Conservation (phyloP, 2,113 vertebrate species). For the Cheirogaleus medius region DNA sequence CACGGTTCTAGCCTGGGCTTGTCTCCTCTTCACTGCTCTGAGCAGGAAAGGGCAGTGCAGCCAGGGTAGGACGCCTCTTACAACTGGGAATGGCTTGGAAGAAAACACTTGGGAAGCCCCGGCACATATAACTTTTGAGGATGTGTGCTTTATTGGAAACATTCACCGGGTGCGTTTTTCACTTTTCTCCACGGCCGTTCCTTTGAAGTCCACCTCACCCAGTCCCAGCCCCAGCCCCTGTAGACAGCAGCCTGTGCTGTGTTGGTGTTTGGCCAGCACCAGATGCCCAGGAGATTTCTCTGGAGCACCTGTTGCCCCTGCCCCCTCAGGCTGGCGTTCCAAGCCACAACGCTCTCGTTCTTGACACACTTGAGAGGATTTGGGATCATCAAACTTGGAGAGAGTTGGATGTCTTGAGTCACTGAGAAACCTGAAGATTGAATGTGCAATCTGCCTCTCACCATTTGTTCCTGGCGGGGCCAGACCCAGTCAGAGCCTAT, state of each 20-base stretch:
- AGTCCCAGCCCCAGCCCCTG: background rate
- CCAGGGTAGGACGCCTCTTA: no score
- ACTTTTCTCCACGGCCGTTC: fast-evolving
- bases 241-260: background rate
- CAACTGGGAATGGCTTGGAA: background rate
- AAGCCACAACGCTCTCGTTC: fast-evolving
- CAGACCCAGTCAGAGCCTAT: background rate
- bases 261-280: background rate
- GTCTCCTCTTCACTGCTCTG: background rate
- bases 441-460: fast-evolving
- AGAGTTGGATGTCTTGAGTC: background rate
- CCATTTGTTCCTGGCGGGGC: no score
- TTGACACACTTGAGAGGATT: background rate
- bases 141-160: fast-evolving
- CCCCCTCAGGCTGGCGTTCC: background rate
- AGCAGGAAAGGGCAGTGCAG: background rate
- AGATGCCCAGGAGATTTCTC: no score
- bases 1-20: fast-evolving
- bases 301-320: background rate
- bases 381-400: background rate
- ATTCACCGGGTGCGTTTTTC: fast-evolving
- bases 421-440: background rate
- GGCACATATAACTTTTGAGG: fast-evolving
- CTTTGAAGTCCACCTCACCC: background rate
- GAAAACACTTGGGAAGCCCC: fast-evolving